Percentiles rank a stretch among this genome's conserved stretches.
Evolutionary conservation across 92 coral and sea anemone genomes (phyloP).

Genomic region (Plumapathes pennacea): DNA sequence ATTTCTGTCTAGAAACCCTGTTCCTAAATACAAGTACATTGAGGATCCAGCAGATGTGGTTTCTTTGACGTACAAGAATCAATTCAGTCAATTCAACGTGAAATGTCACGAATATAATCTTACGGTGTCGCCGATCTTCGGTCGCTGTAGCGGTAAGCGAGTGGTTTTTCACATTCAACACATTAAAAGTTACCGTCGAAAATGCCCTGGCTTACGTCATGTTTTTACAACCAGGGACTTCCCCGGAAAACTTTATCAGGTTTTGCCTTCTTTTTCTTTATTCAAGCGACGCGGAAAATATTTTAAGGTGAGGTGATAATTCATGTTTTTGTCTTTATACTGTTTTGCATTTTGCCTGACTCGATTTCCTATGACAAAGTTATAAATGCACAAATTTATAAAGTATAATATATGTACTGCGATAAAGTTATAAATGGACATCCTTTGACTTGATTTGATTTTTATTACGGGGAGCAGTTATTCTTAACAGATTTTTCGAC

Average conservation of each 20-base stretch:
- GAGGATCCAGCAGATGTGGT: constrained; percentile 64
- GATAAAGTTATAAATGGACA: too few relatives aligned
- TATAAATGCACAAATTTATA: too few relatives aligned
- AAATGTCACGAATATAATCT: constrained; percentile 34
- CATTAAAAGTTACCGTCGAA: constrained; percentile 25
- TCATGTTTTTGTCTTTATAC: too few relatives aligned
- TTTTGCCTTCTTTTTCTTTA: constrained; percentile 32
- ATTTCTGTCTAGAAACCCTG: constrained; percentile 16
- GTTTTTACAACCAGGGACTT: constrained; percentile 58
- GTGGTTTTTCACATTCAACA: constrained; percentile 36
- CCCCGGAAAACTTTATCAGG: constrained; percentile 46
- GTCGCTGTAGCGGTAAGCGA: constrained; percentile 44
- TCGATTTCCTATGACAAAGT: too few relatives aligned
- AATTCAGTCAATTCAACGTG: constrained; percentile 52
- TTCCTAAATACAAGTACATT: constrained; percentile 55
- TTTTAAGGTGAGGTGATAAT: constrained; percentile 31
- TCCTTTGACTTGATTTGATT: too few relatives aligned
- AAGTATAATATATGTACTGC: too few relatives aligned
- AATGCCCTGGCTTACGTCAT: constrained; percentile 47
- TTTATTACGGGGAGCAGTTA: too few relatives aligned
- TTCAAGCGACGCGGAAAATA: constrained; percentile 19
- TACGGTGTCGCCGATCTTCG: constrained; percentile 35
- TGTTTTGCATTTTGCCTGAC: too few relatives aligned
- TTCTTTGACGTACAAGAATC: constrained; percentile 45
- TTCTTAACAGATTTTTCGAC: too few relatives aligned